phyloP scores from a whole-genome alignment of 2,797 vertebrate genomes.

The Pteropus rufus region DNA sequence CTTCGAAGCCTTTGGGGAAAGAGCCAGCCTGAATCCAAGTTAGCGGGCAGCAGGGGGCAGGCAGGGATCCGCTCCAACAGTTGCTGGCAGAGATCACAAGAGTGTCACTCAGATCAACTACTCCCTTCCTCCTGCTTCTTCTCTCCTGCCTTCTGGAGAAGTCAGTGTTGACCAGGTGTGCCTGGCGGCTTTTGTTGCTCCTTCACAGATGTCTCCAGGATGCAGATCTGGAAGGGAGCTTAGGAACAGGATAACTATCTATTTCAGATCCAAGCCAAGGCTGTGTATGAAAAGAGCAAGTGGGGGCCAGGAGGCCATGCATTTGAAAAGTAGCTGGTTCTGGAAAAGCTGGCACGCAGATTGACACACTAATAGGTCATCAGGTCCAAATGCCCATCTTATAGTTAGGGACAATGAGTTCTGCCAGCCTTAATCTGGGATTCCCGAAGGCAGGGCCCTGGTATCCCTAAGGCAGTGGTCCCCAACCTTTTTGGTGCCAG shows the following conservation, averaged over 20 bases:
- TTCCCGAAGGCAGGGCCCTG: background rate
- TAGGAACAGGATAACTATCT: background rate
- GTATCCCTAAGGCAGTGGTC: background rate
- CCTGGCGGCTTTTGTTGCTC: background rate
- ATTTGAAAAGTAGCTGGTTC: background rate
- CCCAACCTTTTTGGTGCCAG: no score
- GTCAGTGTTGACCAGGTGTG: background rate
- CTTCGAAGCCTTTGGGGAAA: background rate
- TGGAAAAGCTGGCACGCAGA: background rate
- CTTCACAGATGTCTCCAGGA: background rate
- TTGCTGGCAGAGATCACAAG: background rate
- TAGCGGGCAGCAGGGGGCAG: rapidly evolving
- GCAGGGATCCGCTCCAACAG: background rate
- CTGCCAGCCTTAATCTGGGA: background rate
- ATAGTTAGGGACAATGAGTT: background rate
- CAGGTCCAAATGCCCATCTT: background rate
- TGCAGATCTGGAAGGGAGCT: background rate
- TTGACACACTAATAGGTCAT: background rate
- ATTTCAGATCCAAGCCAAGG: background rate
- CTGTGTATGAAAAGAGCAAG: background rate
- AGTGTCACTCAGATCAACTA: background rate
- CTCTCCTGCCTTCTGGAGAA: background rate
- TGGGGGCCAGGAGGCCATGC: background rate
- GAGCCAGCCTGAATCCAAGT: background rate
- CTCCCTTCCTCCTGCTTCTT: background rate